These are phyloP conservation scores for Carassius auratus DNA, from an alignment of 2,113 vertebrate genomes.

Conservation along the genomic window DNA sequence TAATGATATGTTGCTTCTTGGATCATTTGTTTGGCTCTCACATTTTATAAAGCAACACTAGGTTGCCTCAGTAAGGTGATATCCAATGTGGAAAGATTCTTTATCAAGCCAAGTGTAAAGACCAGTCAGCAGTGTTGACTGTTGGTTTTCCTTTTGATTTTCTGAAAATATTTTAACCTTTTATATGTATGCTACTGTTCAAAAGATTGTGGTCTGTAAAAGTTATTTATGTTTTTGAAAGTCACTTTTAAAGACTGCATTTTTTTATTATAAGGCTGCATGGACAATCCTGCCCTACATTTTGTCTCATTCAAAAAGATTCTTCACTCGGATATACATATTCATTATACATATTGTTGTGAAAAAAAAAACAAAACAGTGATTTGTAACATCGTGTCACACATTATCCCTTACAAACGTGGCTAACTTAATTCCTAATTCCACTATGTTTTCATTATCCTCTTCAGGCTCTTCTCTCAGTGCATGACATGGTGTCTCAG, in stretches of 20 bases:
- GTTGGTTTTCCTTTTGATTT: not conserved
- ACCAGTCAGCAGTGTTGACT: not conserved
- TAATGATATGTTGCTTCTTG: conserved; percentile 73
- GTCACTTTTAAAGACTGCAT: too few relatives aligned
- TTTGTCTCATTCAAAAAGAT: too few relatives aligned
- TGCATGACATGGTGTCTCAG: conserved; percentile 73
- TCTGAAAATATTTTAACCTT: not conserved
- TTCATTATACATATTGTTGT: not conserved
- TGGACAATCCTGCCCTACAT: too few relatives aligned
- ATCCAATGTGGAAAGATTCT: conserved; percentile 50
- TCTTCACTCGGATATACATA: too few relatives aligned
- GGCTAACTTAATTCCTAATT: not conserved
- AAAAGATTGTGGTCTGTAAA: too few relatives aligned
- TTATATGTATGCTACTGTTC: too few relatives aligned
- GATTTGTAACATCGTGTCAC: not conserved
- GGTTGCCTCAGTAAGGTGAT: conserved; percentile 52
- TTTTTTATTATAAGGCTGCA: too few relatives aligned
- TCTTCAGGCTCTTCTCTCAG: conserved; percentile 83
- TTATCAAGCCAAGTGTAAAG: conserved; percentile 18
- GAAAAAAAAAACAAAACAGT: not conserved
- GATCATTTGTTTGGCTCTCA: conserved; percentile 40
- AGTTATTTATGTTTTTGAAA: too few relatives aligned
- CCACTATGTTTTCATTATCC: conserved; percentile 55
- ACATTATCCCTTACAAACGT: not conserved
- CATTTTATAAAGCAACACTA: conserved; percentile 31